phyloP scores from a whole-genome alignment of 2,888 invertebrate species.

The Schrankia costaestrigalis region DNA sequence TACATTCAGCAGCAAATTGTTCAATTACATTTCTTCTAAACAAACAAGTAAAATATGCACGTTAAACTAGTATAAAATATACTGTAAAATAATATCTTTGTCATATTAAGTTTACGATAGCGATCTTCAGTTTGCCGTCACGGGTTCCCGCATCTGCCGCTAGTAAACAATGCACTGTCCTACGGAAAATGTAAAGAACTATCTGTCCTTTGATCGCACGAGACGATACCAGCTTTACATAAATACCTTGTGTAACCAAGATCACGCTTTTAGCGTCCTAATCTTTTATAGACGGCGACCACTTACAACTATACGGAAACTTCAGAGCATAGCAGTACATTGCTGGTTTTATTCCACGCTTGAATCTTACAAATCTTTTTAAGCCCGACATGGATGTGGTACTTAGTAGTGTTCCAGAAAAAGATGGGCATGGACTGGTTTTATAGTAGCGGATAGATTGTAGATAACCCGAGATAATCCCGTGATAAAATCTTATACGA shows the following conservation, averaged over 20 bases:
- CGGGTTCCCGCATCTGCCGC: slow-evolving; percentile 29
- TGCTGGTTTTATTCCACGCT: slow-evolving; percentile 9
- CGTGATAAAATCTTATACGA: slow-evolving; percentile 65
- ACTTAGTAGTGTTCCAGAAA: slow-evolving; percentile 6
- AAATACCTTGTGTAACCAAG: slow-evolving; percentile 65
- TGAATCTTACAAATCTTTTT: background rate
- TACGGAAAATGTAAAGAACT: slow-evolving; percentile 31
- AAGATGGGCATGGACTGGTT: slow-evolving; percentile 13
- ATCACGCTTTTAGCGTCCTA: slow-evolving; percentile 54
- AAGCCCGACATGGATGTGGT: slow-evolving; percentile 27
- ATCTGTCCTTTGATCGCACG: slow-evolving; percentile 41
- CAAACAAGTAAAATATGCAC: background rate
- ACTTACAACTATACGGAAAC: background rate
- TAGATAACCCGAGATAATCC: slow-evolving; percentile 74
- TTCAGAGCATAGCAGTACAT: slow-evolving; percentile 26
- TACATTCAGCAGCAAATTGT: too few species aligned
- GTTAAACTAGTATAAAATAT: background rate
- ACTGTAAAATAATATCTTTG: background rate
- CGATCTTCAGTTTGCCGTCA: background rate
- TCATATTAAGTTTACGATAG: background rate
- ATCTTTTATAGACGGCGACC: slow-evolving; percentile 17
- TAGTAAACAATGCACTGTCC: slow-evolving; percentile 8
- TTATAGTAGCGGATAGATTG: slow-evolving; percentile 49
- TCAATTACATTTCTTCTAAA: too few species aligned
- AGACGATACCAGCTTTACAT: slow-evolving; percentile 56